Percentiles rank a stretch among this genome's conserved stretches.
phyloP scores from a whole-genome alignment of 2,797 vertebrate genomes.

The Lutjanus argentimaculatus region DNA sequence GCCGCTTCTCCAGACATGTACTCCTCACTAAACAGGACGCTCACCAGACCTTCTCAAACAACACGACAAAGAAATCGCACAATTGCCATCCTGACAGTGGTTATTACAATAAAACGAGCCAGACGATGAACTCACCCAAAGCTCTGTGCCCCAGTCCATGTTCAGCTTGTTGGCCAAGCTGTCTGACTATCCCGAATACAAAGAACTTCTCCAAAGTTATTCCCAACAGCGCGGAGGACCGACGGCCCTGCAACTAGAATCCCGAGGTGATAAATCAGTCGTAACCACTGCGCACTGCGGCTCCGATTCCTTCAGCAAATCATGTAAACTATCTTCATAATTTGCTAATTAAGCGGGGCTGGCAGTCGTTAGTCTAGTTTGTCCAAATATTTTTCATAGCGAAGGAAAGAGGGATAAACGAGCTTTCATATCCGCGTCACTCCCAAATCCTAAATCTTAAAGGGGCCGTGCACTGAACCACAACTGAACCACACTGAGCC shows the following conservation, averaged over 20 bases:
- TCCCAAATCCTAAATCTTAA: constrained; percentile 90
- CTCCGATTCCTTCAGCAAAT: constrained; percentile 15
- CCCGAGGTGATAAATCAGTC: constrained; percentile 53
- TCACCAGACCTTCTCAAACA: background rate
- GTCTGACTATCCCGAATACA: constrained; percentile 74
- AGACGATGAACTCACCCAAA: constrained; percentile 85
- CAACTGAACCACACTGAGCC: background rate
- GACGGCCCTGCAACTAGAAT: constrained; percentile 56
- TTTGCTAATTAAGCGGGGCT: constrained; percentile 31
- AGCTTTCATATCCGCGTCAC: constrained; percentile 87
- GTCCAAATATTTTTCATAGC: constrained; percentile 80
- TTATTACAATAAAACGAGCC: background rate
- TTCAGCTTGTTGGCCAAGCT: constrained; percentile 70
- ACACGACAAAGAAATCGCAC: background rate
- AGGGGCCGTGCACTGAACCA: constrained; percentile 74
- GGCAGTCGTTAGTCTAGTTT: constrained; percentile 54
- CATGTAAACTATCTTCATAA: constrained; percentile 19
- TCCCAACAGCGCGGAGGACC: constrained; percentile 68
- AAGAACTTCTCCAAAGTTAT: constrained; percentile 86
- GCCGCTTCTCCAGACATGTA: constrained; percentile 4
- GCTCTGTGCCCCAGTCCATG: constrained; percentile 91
- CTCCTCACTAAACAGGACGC: background rate
- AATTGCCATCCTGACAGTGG: background rate
- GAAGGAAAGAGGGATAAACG: constrained; percentile 85
- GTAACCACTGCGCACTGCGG: constrained; percentile 4